A percentile compares a stretch with the other conserved stretches of the same genome.
These are phyloP conservation scores for Botia almorhae DNA, from an alignment of 2,797 vertebrate species.

Conservation along the genomic window DNA sequence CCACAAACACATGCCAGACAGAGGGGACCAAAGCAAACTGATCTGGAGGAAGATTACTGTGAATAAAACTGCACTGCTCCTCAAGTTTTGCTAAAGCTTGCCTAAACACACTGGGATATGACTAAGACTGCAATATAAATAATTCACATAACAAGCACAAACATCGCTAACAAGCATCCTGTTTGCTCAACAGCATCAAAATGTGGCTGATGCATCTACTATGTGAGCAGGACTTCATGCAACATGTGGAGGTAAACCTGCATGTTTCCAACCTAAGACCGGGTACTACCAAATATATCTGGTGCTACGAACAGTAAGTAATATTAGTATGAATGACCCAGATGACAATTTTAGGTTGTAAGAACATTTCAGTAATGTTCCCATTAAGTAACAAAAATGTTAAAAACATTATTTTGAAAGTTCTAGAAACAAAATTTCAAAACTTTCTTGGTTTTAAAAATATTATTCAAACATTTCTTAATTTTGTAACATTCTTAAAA, in stretches of 20 bases:
- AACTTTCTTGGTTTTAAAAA: too few species aligned
- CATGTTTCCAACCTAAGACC: background rate
- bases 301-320: too few species aligned
- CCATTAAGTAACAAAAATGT: too few species aligned
- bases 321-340: too few species aligned
- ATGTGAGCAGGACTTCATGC: slow-evolving; percentile 1
- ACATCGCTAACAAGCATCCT: background rate
- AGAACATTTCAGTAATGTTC: too few species aligned
- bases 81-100: background rate
- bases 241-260: background rate
- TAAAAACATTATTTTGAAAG: too few species aligned
- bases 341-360: too few species aligned
- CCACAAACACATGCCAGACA: slow-evolving; percentile 63
- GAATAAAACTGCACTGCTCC: slow-evolving; percentile 6
- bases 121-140: background rate
- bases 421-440: too few species aligned
- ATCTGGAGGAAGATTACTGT: background rate
- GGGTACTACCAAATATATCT: too few species aligned
- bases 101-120: background rate
- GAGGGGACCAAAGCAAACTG: slow-evolving; percentile 29
- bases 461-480: too few species aligned
- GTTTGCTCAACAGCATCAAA: background rate
- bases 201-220: background rate
- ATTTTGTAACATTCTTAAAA: too few species aligned
- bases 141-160: background rate